These are phyloP conservation scores for Chaunax sp. DNA, from an alignment of 2,797 vertebrate species.

Conservation along the genomic window DNA sequence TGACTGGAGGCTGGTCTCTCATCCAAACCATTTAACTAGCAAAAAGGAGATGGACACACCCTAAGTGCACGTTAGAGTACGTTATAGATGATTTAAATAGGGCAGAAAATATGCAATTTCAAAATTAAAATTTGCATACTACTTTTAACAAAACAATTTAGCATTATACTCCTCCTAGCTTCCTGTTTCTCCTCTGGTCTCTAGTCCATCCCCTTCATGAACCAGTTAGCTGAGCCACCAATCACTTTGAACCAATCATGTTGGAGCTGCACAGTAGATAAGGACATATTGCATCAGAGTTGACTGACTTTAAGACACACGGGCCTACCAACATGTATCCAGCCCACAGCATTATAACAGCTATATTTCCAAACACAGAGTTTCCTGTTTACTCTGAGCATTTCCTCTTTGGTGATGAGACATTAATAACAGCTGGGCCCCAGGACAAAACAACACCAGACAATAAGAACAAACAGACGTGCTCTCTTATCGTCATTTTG, in stretches of 20 bases:
- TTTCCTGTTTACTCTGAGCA: constrained; percentile 70
- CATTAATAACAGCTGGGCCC: constrained; percentile 36
- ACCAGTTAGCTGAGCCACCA: background rate
- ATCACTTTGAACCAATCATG: background rate
- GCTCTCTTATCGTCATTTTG: background rate
- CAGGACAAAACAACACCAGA: constrained; percentile 30
- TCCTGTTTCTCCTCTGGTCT: background rate
- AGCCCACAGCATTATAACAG: background rate
- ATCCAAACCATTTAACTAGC: too few relatives aligned
- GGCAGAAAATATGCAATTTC: background rate
- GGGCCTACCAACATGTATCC: background rate
- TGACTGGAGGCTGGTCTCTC: too few relatives aligned
- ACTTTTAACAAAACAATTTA: background rate
- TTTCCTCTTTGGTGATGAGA: constrained; percentile 63
- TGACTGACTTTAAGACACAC: background rate
- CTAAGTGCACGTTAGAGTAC: too few relatives aligned
- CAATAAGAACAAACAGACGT: background rate
- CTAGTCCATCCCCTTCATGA: background rate
- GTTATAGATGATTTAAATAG: too few relatives aligned
- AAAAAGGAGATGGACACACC: too few relatives aligned
- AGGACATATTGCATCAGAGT: constrained; percentile 43
- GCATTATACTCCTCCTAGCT: background rate
- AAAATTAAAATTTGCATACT: background rate
- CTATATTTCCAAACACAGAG: constrained; percentile 50
- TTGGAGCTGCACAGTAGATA: constrained; percentile 19